Conservation (phyloP, 2,113 vertebrate species). For the Elanoides forficatus region DNA sequence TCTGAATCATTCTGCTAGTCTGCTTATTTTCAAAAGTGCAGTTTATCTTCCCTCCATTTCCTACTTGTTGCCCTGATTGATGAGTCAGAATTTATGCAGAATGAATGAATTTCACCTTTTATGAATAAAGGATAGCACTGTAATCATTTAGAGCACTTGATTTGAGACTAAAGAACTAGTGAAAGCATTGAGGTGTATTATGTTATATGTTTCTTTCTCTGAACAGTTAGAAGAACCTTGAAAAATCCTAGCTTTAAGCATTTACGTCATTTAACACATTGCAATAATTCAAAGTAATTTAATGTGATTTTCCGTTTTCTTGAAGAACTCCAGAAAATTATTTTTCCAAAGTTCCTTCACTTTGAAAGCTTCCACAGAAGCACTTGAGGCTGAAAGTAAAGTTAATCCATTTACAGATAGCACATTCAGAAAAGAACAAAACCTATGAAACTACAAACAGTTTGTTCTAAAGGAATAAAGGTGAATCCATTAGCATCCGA, state of each 20-base stretch:
- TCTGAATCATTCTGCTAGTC: constrained; percentile 9
- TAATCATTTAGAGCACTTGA: neutral
- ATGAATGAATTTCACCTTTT: constrained; percentile 40
- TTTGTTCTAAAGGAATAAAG: neutral
- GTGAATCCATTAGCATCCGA: neutral
- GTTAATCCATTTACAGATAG: constrained; percentile 1
- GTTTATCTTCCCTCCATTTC: constrained; percentile 21
- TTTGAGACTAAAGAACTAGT: neutral
- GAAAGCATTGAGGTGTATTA: neutral
- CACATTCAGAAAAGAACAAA: neutral
- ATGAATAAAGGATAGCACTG: constrained; percentile 8
- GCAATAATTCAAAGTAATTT: neutral
- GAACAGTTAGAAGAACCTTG: neutral
- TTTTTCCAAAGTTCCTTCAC: constrained; percentile 13
- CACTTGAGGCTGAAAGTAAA: constrained; percentile 6
- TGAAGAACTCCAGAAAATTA: constrained; percentile 12
- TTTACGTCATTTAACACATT: neutral
- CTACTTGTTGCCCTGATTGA: constrained; percentile 11
- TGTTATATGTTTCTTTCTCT: neutral
- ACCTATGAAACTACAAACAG: neutral
- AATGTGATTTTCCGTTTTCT: constrained; percentile 1
- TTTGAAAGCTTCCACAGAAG: constrained; percentile 15
- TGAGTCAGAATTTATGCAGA: constrained; percentile 29
- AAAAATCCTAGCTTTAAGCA: neutral
- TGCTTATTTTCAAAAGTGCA: neutral